Evolutionary conservation across 2,797 vertebrate genomes (phyloP).

Genomic region (Cebuella pygmaea): DNA sequence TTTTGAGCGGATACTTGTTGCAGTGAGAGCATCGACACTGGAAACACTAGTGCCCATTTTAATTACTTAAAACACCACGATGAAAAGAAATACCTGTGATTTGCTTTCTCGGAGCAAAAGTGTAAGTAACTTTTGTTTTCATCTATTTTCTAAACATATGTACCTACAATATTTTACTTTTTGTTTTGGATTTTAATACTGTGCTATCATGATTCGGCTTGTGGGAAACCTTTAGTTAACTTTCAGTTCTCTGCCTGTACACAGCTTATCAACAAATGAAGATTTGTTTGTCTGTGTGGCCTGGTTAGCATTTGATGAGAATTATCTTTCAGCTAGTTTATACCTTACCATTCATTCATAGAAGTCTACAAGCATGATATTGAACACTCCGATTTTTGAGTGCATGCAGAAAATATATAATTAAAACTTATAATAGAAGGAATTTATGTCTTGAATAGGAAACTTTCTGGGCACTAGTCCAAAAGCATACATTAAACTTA

Average conservation of each 20-base stretch:
- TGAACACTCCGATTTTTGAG: not conserved
- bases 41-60: conserved; percentile 58
- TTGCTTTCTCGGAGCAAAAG: conserved; percentile 82
- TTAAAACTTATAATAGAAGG: conserved; percentile 1
- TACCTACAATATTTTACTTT: not conserved
- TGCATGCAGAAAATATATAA: not conserved
- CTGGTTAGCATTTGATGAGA: conserved; percentile 45
- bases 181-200: conserved; percentile 26
- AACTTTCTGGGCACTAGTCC: not conserved
- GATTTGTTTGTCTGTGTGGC: not conserved
- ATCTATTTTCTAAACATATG: not conserved
- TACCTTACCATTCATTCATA: not conserved
- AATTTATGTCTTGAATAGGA: not conserved
- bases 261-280: not conserved
- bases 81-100: conserved; percentile 80
- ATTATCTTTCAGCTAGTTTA: conserved; percentile 6
- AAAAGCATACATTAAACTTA: not conserved
- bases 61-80: conserved; percentile 69
- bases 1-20: conserved; percentile 71
- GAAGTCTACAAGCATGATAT: not conserved
- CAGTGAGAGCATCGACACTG: conserved; percentile 17
- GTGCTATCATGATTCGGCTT: not conserved
- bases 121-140: conserved; percentile 81
- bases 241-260: not conserved
- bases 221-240: not conserved